Conservation (phyloP, 2,797 vertebrate species). For the Coendou prehensilis region DNA sequence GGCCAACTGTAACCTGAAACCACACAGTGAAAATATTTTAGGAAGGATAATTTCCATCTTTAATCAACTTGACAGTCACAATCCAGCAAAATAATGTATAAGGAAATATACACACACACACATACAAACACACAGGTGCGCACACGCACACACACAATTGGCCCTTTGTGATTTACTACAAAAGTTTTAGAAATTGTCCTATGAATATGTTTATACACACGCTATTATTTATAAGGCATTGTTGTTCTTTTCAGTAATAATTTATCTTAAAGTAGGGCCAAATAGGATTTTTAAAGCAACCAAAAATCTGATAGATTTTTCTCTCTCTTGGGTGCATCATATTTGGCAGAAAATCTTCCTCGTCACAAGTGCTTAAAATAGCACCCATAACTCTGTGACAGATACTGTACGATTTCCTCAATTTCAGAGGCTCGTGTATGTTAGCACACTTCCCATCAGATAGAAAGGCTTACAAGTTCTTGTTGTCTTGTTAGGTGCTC, state of each 20-base stretch:
- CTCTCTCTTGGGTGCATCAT: not conserved
- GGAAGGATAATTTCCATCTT: constrained; percentile 14
- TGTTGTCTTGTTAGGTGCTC: constrained; percentile 69
- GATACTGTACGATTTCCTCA: constrained; percentile 17
- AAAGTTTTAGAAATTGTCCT: not conserved
- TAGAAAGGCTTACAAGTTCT: constrained; percentile 62
- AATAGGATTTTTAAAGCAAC: constrained; percentile 44
- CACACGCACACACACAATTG: not conserved
- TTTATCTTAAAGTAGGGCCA: constrained; percentile 17
- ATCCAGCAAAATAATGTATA: not conserved
- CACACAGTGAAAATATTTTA: constrained; percentile 2
- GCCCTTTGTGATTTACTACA: not conserved
- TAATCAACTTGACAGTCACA: constrained; percentile 18
- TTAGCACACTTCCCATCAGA: constrained; percentile 49
- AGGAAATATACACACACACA: not conserved
- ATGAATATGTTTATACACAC: not conserved
- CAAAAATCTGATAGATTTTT: not conserved
- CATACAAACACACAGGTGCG: not conserved
- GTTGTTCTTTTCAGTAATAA: not conserved
- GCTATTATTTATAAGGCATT: constrained; percentile 32
- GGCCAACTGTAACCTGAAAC: not conserved
- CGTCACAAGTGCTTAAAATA: constrained; percentile 69
- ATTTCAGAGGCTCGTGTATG: constrained; percentile 50
- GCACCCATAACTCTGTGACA: not conserved
- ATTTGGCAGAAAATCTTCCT: constrained; percentile 67